Evolutionary conservation across 2,888 invertebrate genomes (phyloP).

Genomic region (Heliconius aoede): DNA sequence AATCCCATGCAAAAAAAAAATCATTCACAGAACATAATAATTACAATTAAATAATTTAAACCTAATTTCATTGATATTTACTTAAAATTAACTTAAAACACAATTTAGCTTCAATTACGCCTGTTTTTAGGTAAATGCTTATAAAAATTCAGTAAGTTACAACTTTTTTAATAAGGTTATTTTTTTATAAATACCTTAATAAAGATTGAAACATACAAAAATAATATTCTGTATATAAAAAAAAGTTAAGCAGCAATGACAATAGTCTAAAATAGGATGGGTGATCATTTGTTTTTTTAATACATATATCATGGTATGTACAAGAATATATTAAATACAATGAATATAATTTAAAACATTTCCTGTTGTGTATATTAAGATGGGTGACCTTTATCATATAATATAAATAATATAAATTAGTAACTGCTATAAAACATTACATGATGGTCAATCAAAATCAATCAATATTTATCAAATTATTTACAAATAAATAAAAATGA

Average conservation of each 20-base stretch:
- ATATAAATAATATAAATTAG: too few relatives aligned
- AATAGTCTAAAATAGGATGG: background rate
- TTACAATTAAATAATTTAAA: constrained; percentile 6
- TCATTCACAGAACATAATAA: constrained; percentile 8
- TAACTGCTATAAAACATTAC: background rate
- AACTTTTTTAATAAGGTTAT: too few relatives aligned
- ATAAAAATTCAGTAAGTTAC: background rate
- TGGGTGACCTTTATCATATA: background rate
- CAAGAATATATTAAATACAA: too few relatives aligned
- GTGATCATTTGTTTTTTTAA: background rate
- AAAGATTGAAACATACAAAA: background rate
- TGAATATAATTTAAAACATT: too few relatives aligned
- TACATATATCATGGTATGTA: too few relatives aligned
- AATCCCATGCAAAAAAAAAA: constrained; percentile 17
- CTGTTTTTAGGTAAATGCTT: background rate
- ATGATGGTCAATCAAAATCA: background rate
- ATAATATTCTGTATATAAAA: background rate
- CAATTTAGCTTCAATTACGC: background rate
- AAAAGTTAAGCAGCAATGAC: background rate
- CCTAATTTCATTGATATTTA: background rate
- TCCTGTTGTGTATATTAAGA: too few relatives aligned
- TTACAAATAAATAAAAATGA: background rate
- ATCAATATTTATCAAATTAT: constrained; percentile 7
- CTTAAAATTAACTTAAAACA: constrained; percentile 5
- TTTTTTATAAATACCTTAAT: background rate